Base-by-base conservation (phyloP, 2,888 invertebrate genomes). In the Leptinotarsa rubiginosa region DNA sequence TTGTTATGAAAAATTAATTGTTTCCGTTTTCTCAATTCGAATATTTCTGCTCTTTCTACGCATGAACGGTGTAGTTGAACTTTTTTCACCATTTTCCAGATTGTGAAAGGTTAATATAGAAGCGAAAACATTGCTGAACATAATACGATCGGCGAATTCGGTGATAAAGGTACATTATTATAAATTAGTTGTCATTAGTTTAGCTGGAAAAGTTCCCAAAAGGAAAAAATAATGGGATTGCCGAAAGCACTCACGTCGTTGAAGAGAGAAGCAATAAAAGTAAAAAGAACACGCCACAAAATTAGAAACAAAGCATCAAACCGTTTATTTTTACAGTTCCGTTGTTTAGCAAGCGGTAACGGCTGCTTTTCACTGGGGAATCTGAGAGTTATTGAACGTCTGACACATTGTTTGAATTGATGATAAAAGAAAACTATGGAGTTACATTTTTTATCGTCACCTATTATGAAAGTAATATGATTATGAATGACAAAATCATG, bases 301-400 rank as follows among this genome's bases (percentile, higher is more conserved):
- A 56, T 56, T 20, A 20, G 20, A 56, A 10, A 18, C 54, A 18
- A 10, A 18, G 54, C 54, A 20, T 22, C 54, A 56, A 56, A 56
- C 20, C 54, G 54, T 56, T 56, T 56, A 56, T 56, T 56, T 56
- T 56, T 56, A 56, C 54, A 56, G 18, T 56, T 50, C n/a, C 15
- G 20, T 12, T 56, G 54, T 56, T 41, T 56, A 20, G 10, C 20
- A 13, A 20, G 12, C n/a, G 18, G 18, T 20, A 20, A 56, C 54
- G 54, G 13, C 50, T n/a, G 50, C 50, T 50, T 50, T 50, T 50
- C 7, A 50, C 50, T 16, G 15, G 7, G 50, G n/a, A 4, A 50
- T 50, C 2, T 15, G n/a, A 50, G 50, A 15, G 41, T 41, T 10
- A 41, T 10, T 41, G 10, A 41, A 41, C 41, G 41, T 12, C 41